These are phyloP conservation scores for Clusia tigrina DNA, from an alignment of 2,888 invertebrate genomes.

Conservation along the genomic window DNA sequence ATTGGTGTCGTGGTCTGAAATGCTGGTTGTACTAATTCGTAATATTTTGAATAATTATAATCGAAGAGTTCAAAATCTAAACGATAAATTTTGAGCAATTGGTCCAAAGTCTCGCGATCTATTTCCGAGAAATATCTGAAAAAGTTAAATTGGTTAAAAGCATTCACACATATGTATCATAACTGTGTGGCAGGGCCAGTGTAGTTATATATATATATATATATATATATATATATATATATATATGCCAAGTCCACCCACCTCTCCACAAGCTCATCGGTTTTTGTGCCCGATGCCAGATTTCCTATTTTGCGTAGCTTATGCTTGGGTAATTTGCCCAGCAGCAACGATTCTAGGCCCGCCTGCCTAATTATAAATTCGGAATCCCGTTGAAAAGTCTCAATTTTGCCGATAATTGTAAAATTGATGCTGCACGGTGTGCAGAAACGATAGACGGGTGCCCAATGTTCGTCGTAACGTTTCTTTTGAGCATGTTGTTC, in stretches of 20 bases:
- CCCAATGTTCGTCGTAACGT: slow-evolving; percentile 73
- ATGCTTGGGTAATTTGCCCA: slow-evolving; percentile 66
- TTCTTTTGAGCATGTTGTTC: slow-evolving; percentile 68
- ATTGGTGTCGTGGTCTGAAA: slow-evolving; percentile 38
- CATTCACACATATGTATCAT: neutral
- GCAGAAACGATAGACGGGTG: slow-evolving; percentile 72
- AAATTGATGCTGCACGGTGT: slow-evolving; percentile 74
- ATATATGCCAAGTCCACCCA: slow-evolving; percentile 43
- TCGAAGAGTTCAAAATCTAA: slow-evolving; percentile 76
- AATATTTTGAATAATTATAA: slow-evolving; percentile 70
- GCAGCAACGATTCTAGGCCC: slow-evolving; percentile 68
- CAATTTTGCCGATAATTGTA: slow-evolving; percentile 72
- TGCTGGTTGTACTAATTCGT: slow-evolving; percentile 64
- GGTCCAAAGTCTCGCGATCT: slow-evolving; percentile 67
- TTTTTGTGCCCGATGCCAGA: slow-evolving; percentile 54
- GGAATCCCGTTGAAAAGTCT: slow-evolving; percentile 70
- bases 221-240: too few species aligned
- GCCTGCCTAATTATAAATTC: slow-evolving; percentile 70
- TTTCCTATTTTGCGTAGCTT: slow-evolving; percentile 67
- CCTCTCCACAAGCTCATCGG: slow-evolving; percentile 67
- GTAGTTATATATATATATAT: too few species aligned
- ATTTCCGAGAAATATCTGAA: slow-evolving; percentile 69
- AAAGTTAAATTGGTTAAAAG: slow-evolving; percentile 1
- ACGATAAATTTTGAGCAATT: slow-evolving; percentile 71
- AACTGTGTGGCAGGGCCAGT: neutral